These are phyloP conservation scores for Sinella curviseta DNA, from an alignment of 1,140 invertebrate species.

Conservation along the genomic window DNA sequence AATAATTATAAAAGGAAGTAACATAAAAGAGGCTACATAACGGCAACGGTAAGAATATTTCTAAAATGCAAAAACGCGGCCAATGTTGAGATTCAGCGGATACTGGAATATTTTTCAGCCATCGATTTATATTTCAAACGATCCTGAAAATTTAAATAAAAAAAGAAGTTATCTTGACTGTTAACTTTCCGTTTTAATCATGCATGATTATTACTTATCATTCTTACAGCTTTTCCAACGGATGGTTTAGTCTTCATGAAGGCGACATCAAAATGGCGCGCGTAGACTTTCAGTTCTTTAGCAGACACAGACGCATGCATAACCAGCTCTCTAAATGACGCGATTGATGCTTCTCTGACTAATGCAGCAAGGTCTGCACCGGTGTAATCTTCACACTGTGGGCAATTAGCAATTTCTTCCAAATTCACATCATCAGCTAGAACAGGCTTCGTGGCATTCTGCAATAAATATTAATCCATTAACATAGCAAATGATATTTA, in stretches of 20 bases:
- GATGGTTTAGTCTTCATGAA: conserved; percentile 77
- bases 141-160: conserved; percentile 53
- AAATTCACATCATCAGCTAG: conserved; percentile 77
- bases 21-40: not conserved
- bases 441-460: conserved; percentile 75
- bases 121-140: conserved; percentile 64
- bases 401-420: conserved; percentile 65
- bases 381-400: conserved; percentile 74
- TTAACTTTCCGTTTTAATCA: not conserved
- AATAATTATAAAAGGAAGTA: too few relatives aligned
- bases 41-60: too few relatives aligned
- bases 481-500: conserved; percentile 23
- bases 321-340: conserved; percentile 71
- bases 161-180: too few relatives aligned
- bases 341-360: conserved; percentile 76
- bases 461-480: conserved; percentile 27
- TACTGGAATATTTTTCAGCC: conserved; percentile 39
- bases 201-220: not conserved
- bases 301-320: conserved; percentile 53
- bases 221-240: conserved; percentile 68
- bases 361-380: conserved; percentile 90
- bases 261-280: conserved; percentile 64
- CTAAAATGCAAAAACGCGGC: not conserved
- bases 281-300: conserved; percentile 55
- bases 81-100: not conserved